Evolutionary conservation across 2,888 invertebrate species (phyloP), one percentile per base, ranked within the genome.

Genomic region (Rhopalosiphum nymphaeae): DNA sequence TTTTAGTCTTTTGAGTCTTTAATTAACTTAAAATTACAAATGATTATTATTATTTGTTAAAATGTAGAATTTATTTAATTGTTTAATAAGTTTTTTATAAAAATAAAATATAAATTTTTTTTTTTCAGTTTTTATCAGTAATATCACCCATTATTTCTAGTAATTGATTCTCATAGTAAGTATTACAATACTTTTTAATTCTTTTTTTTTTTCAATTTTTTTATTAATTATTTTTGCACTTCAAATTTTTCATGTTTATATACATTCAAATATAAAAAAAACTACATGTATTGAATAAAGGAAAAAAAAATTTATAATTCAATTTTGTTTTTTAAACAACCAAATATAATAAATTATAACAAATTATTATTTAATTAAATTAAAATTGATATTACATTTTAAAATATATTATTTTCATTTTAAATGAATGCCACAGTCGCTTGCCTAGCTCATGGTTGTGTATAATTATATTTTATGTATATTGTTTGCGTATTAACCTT

Each of bases 61-160:
- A 3, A 78, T 67, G 1, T 90, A 57, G 10, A 11, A 25, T 91
- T 29, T 7, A 42, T 42, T n/a, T 46, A 67, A 53, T n/a, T 36
- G 1, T 78, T 42, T 78, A 36, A 36, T 36, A 5, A 4, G 1
- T 25, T n/a, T n/a, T 13, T n/a, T 42, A 46, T 46, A 21, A 25
- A 78, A 42, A 78, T 67, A 91, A 53, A 49, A 21, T 49, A 11
- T n/a, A 86, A 57, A 44, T 26, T 42, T 57, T 85, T 11, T 16
- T 92, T 61, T 92, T 92, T 67, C 61, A 92, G 92, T 42, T 87
- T 42, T 92, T 92, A 53, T 67, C 92, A 49, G 49, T 92, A 0
- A 88, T 42, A 26, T 67, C 92, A 67, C 21, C 87, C 29, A 88
- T 92, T 42, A 53, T 53, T 92, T 16, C 87, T 16, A 46, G 67